Evolutionary conservation across 1,140 invertebrate genomes (phyloP).

Genomic region (Asbolus verrucosus): DNA sequence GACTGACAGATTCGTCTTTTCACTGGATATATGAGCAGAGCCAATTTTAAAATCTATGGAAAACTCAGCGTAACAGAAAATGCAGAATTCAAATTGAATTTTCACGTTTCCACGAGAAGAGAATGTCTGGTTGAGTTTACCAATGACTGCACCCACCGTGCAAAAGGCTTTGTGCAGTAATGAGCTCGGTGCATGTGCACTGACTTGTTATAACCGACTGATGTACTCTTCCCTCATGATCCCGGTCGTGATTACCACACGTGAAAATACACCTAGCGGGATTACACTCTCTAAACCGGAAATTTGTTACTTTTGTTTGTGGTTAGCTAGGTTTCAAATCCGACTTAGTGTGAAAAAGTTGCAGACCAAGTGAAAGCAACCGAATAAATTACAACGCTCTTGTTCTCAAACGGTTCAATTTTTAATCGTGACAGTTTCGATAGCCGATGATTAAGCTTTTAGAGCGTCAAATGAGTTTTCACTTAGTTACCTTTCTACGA

Average conservation of each 20-base stretch:
- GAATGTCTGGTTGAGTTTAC: constrained; percentile 8
- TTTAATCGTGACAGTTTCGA: too few relatives aligned
- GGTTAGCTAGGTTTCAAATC: background rate
- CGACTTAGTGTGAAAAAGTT: background rate
- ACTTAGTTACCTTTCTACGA: too few relatives aligned
- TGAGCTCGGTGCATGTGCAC: constrained; percentile 28
- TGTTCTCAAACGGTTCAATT: background rate
- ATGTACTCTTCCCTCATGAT: constrained; percentile 10
- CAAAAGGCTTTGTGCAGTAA: constrained; percentile 36
- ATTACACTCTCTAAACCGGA: background rate
- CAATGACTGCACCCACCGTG: constrained; percentile 10
- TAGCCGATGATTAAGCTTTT: too few relatives aligned
- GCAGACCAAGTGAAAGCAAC: background rate
- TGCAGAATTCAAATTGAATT: constrained; percentile 16
- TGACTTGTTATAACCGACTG: constrained; percentile 39
- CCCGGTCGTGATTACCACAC: background rate
- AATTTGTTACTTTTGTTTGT: constrained; percentile 5
- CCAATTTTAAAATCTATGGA: constrained; percentile 18
- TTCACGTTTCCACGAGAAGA: constrained; percentile 6
- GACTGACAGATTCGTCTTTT: constrained; percentile 30
- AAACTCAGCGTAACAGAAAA: constrained; percentile 18
- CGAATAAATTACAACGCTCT: constrained; percentile 2
- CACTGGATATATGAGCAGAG: constrained; percentile 22
- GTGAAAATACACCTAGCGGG: background rate
- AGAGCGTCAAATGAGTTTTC: too few relatives aligned